Percentiles rank a stretch among this genome's conserved stretches.
Conservation (phyloP, 2,113 vertebrate species). For the Aramus guarauna region DNA sequence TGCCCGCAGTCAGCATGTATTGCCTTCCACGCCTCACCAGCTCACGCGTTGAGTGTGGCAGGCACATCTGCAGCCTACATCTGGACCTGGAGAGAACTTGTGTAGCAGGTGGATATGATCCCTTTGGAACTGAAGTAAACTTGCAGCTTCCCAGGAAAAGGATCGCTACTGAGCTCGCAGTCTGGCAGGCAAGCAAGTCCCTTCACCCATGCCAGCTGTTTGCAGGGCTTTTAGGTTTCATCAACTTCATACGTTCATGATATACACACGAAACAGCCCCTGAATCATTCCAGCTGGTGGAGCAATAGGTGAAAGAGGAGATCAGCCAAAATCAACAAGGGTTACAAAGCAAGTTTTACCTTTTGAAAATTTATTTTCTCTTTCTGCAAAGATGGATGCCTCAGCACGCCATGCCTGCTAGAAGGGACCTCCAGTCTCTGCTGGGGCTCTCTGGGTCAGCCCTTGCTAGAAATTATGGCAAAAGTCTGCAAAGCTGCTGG, state of each 20-base stretch:
- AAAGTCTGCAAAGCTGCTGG: not conserved
- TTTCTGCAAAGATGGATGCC: not conserved
- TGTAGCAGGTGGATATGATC: not conserved
- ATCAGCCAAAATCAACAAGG: conserved; percentile 59
- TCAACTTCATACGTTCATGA: not conserved
- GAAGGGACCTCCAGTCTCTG: not conserved
- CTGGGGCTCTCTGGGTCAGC: not conserved
- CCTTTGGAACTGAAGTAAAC: not conserved
- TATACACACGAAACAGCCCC: not conserved
- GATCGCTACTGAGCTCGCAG: not conserved
- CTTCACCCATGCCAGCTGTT: not conserved
- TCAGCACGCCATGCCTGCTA: not conserved
- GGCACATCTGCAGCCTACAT: not conserved
- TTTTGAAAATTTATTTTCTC: not conserved
- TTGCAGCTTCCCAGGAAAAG: not conserved
- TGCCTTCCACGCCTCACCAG: not conserved
- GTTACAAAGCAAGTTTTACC: conserved; percentile 1
- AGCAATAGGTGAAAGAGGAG: conserved; percentile 27
- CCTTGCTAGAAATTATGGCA: not conserved
- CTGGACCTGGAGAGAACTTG: not conserved
- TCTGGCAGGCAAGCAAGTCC: not conserved
- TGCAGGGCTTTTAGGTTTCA: not conserved
- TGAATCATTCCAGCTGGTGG: not conserved
- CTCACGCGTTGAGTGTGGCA: not conserved
- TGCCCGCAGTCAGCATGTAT: not conserved